Conservation (phyloP, 2,113 vertebrate genomes). For the Theristicus caerulescens region DNA sequence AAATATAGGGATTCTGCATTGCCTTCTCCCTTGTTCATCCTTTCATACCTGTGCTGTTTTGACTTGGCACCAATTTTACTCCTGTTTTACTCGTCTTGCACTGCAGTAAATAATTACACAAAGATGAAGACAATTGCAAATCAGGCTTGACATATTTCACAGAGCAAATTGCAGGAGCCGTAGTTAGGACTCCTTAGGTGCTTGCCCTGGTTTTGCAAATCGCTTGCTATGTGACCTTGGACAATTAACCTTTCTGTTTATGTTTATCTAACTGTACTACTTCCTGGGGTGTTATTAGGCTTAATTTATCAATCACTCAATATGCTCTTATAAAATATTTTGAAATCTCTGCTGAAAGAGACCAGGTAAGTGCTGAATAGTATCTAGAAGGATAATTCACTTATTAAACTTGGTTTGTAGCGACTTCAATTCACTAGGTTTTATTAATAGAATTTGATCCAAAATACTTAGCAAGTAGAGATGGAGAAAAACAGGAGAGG, state of each 20-base stretch:
- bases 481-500: neutral
- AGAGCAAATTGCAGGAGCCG: neutral
- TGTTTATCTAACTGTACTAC: slow-evolving; percentile 1
- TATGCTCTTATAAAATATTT: neutral
- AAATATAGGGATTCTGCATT: slow-evolving; percentile 10
- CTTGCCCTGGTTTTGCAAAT: slow-evolving; percentile 34
- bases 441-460: neutral
- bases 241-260: slow-evolving; percentile 25
- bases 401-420: neutral
- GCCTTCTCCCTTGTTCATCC: neutral
- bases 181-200: slow-evolving; percentile 1
- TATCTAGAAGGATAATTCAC: neutral
- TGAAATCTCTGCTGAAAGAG: neutral
- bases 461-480: neutral
- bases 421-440: neutral
- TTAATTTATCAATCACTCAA: slow-evolving; percentile 30
- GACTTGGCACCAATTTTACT: slow-evolving; percentile 7
- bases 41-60: neutral
- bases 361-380: neutral
- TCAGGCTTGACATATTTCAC: slow-evolving; percentile 10
- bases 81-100: neutral
- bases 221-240: slow-evolving; percentile 13
- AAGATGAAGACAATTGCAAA: slow-evolving; percentile 32
- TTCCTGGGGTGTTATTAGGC: neutral
- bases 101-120: slow-evolving; percentile 22